Evolutionary conservation across 2,113 vertebrate genomes (phyloP), one percentile per base, ranked within the genome.

Genomic region (Indri indri): DNA sequence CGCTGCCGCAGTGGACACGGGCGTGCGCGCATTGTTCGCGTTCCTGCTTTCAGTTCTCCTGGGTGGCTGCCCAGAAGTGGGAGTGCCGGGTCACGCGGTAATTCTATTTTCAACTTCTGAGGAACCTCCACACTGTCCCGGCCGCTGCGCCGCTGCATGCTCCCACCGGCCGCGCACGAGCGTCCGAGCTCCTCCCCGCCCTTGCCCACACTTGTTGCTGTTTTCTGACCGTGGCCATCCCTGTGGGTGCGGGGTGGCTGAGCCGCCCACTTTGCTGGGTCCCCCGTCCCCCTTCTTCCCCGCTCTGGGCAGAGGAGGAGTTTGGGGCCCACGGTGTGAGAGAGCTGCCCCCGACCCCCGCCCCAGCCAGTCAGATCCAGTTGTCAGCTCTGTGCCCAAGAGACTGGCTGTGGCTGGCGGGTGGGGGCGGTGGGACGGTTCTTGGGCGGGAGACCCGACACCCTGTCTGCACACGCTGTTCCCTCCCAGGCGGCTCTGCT

Each of bases 111-210:
- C 12, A 8, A 2, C 5, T 63, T 76, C 8, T 27, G 40, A 45
- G 88, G 42, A 3, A 4, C 6, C 16, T 6, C 54, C 6, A 1
- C 0, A 0, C 1, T 2, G 34, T 16, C 23, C 0, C 0, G 0
- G 81, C 10, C 5, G 50, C 50, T 0, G 8, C 23, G 2, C 37
- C 4, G n/a, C n/a, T n/a, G n/a, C n/a, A n/a, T 5, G 8, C 1
- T 0, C 2, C 45, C 7, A 0, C 34, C 16, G 0, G 4, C 25
- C 0, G 54, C 0, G 1, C 66, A 4, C 12, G 0, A 50, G 42
- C 32, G 16, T 1, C 32, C 32, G 5, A 0, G 42, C 8, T 10
- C 47, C 27, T n/a, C 20, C 4, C 0, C 32, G 0, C 22, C 79
- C 68, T 37, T 3, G 0, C 22, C 37, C 6, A 1, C 10, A 0